Percentiles rank a stretch among this genome's conserved stretches.
Conservation (phyloP, 2,888 invertebrate genomes). For the Hypselothyrea guttata region DNA sequence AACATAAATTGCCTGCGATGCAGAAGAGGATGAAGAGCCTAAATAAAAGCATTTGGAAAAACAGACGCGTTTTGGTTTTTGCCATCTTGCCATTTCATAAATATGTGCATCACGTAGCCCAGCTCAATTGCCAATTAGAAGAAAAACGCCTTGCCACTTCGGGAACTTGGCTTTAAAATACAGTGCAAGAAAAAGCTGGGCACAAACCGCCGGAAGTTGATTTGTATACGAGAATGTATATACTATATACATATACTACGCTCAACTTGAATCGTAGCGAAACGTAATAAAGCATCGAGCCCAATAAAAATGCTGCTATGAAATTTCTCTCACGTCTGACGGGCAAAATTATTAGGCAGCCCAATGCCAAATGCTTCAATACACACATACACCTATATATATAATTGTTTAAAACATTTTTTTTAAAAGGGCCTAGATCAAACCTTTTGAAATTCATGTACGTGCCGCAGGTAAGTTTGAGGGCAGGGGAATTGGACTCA, state of each 20-base stretch:
- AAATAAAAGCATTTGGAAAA: conserved; percentile 52
- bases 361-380: conserved; percentile 28
- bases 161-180: conserved; percentile 14
- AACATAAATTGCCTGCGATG: conserved; percentile 67
- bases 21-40: neutral
- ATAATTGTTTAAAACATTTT: conserved; percentile 37
- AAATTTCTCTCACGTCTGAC: conserved; percentile 70
- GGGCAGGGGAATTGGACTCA: conserved; percentile 49
- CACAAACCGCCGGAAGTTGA: conserved; percentile 70
- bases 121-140: conserved; percentile 80
- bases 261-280: conserved; percentile 4
- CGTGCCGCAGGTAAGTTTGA: conserved; percentile 33
- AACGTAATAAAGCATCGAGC: conserved; percentile 42
- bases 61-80: conserved; percentile 43
- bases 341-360: conserved; percentile 68
- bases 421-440: conserved; percentile 15
- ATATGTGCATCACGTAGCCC: conserved; percentile 72
- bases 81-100: conserved; percentile 56
- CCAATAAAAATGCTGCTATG: conserved; percentile 58
- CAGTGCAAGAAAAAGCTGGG: conserved; percentile 16
- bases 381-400: conserved; percentile 15
- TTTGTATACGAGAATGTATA: conserved; percentile 67
- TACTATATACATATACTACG: neutral
- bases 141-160: conserved; percentile 51
- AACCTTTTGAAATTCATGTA: conserved; percentile 28